Evolutionary conservation across 2,113 vertebrate species (phyloP).

Genomic region (Dicaeum eximium): DNA sequence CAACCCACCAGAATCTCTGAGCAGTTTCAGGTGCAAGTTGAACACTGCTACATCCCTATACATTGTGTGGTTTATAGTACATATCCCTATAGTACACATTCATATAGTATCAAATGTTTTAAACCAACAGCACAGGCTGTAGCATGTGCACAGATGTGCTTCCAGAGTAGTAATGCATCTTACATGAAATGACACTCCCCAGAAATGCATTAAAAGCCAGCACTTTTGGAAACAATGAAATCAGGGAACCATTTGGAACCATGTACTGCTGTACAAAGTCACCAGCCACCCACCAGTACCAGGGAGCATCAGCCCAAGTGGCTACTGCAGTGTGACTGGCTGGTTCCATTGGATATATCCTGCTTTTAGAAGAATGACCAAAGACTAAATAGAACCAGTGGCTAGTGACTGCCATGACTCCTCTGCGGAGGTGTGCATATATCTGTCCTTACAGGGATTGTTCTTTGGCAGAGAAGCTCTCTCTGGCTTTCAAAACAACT

Average conservation of each 20-base stretch:
- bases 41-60: fast-evolving
- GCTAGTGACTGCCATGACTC: fast-evolving
- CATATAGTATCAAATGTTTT: background rate
- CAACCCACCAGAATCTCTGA: background rate
- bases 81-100: background rate
- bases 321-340: background rate
- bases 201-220: background rate
- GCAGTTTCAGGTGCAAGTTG: background rate
- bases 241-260: background rate
- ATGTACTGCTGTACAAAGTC: background rate
- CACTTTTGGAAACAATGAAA: background rate
- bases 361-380: background rate
- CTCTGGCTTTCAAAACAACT: background rate
- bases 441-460: background rate
- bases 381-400: background rate
- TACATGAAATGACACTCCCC: background rate
- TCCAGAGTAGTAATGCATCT: background rate
- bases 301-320: background rate
- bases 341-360: background rate
- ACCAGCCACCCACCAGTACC: background rate
- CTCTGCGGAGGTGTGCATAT: background rate
- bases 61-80: fast-evolving
- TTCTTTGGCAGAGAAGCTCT: background rate
- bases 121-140: background rate
- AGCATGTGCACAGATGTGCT: background rate